Evolutionary conservation across 1,140 invertebrate species (phyloP).

Genomic region (Drosophila busckii): DNA sequence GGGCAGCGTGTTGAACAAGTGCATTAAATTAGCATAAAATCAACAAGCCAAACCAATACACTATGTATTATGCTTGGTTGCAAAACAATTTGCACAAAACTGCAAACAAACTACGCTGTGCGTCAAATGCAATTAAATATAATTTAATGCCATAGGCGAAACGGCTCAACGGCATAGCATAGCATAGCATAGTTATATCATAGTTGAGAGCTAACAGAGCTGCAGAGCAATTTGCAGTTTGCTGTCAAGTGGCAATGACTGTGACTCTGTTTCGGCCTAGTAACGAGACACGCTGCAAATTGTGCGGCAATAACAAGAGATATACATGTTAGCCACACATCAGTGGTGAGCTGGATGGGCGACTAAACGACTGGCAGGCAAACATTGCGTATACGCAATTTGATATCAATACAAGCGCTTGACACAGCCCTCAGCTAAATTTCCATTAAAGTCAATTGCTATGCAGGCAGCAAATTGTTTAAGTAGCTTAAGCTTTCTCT

Average conservation of each 20-base stretch:
- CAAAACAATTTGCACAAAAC: constrained; percentile 53
- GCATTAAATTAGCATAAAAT: constrained; percentile 74
- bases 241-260: constrained; percentile 35
- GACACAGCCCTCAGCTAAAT: no score
- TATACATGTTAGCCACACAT: constrained; percentile 12
- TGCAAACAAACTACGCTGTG: constrained; percentile 30
- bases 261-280: constrained; percentile 33
- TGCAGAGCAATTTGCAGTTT: not conserved
- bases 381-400: constrained; percentile 40
- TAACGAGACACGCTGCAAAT: constrained; percentile 51
- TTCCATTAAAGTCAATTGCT: no score
- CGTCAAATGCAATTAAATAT: constrained; percentile 60
- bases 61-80: constrained; percentile 28
- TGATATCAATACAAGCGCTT: constrained; percentile 36
- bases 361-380: constrained; percentile 8
- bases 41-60: constrained; percentile 38
- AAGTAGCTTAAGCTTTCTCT: constrained; percentile 19
- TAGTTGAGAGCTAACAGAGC: no score
- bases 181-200: no score
- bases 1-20: constrained; percentile 20
- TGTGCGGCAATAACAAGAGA: constrained; percentile 30
- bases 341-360: not conserved
- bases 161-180: not conserved
- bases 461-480: no score
- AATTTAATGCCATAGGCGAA: constrained; percentile 51